Evolutionary conservation across 1,140 invertebrate genomes (phyloP).

Genomic region (Choristoneura fumiferana): DNA sequence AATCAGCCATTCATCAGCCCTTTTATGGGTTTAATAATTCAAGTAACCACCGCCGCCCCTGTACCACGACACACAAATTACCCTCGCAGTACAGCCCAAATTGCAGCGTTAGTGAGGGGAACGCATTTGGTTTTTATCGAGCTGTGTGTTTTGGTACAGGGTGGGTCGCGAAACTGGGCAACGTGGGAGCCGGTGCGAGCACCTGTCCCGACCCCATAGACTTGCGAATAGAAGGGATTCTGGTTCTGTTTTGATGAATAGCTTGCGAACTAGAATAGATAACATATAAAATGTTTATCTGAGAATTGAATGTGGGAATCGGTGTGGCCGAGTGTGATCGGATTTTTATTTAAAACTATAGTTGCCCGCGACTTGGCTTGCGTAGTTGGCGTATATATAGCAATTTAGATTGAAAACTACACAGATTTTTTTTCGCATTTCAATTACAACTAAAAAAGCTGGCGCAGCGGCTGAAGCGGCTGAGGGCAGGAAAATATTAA

Average conservation of each 20-base stretch:
- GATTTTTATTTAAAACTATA: no score
- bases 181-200: constrained; percentile 14
- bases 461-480: no score
- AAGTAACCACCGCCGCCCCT: constrained; percentile 36
- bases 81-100: not conserved
- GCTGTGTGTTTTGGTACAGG: not conserved
- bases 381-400: no score
- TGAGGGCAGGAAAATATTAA: no score
- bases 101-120: not conserved
- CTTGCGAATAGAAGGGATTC: constrained; percentile 16
- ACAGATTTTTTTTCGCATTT: no score
- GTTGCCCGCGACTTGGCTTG: no score
- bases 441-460: no score
- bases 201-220: constrained; percentile 11
- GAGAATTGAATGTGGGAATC: not conserved
- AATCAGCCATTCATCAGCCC: constrained; percentile 53
- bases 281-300: constrained; percentile 7
- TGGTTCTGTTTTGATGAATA: constrained; percentile 1
- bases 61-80: constrained; percentile 25
- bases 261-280: constrained; percentile 13
- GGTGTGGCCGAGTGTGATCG: no score
- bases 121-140: not conserved
- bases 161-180: constrained; percentile 15
- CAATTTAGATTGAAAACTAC: no score
- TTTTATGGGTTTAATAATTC: constrained; percentile 56